Percentiles rank a stretch among this genome's conserved stretches.
Conservation (phyloP, 2,797 vertebrate species). For the Macroramphosus scolopax region DNA sequence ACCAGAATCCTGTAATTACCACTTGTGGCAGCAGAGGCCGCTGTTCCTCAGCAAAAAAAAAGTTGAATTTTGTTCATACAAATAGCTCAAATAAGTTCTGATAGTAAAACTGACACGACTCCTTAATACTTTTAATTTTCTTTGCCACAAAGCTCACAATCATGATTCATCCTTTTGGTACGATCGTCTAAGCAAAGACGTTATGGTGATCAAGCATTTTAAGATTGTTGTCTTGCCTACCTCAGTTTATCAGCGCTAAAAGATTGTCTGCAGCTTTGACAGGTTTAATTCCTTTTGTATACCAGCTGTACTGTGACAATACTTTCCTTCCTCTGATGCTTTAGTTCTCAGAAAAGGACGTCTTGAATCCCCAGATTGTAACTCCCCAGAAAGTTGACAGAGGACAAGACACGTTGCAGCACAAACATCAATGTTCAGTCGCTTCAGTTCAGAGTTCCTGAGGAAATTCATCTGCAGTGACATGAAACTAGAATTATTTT, state of each 20-base stretch:
- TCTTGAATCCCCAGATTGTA: conserved; percentile 18
- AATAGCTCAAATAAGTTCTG: conserved; percentile 29
- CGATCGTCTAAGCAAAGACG: conserved; percentile 24
- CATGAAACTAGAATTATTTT: conserved; percentile 7
- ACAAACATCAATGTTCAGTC: neutral
- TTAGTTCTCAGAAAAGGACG: conserved; percentile 18
- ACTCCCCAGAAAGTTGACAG: conserved; percentile 20
- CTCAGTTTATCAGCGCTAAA: conserved; percentile 60
- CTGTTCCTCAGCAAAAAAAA: neutral
- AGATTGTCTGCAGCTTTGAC: conserved; percentile 15
- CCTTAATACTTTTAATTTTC: conserved; percentile 11
- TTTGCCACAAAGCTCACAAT: too few species aligned
- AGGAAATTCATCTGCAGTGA: conserved; percentile 3
- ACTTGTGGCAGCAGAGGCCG: neutral
- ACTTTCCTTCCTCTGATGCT: conserved; percentile 7
- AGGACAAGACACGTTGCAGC: conserved; percentile 5
- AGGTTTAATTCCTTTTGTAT: conserved; percentile 31
- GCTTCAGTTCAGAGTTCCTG: conserved; percentile 3
- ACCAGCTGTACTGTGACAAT: conserved; percentile 45
- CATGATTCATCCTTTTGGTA: conserved; percentile 32
- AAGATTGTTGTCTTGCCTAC: conserved; percentile 70
- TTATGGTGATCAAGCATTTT: conserved; percentile 53
- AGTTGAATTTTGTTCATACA: neutral
- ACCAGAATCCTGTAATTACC: neutral
- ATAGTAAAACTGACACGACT: conserved; percentile 36